These are phyloP conservation scores for Parasteatoda lunata DNA, from an alignment of 2,888 invertebrate genomes.

Conservation along the genomic window DNA sequence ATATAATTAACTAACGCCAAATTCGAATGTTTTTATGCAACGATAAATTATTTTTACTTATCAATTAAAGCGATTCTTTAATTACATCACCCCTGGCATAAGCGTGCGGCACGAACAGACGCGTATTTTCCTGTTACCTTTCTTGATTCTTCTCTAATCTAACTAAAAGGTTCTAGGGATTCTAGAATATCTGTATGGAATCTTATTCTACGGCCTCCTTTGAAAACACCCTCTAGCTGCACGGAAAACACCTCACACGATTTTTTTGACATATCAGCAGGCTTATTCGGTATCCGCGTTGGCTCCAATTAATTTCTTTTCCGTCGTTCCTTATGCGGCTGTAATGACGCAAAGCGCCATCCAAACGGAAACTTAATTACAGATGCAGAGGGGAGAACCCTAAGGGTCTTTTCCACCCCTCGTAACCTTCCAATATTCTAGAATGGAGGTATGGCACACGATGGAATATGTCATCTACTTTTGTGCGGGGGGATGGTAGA, in stretches of 20 bases:
- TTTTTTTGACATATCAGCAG: constrained; percentile 6
- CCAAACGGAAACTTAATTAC: constrained; percentile 42
- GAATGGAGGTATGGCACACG: too few relatives aligned
- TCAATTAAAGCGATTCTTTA: not conserved
- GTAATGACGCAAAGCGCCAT: constrained; percentile 7
- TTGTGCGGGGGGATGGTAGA: too few relatives aligned
- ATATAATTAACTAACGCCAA: too few relatives aligned
- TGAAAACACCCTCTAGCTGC: not conserved
- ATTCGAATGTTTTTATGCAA: too few relatives aligned
- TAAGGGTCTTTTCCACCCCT: not conserved
- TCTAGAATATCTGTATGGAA: not conserved
- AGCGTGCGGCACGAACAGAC: too few relatives aligned
- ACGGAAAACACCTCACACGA: constrained; percentile 15
- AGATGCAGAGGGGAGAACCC: not conserved
- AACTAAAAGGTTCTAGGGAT: not conserved
- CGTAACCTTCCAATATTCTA: too few relatives aligned
- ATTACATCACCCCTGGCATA: not conserved
- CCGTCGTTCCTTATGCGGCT: not conserved
- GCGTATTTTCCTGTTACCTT: not conserved
- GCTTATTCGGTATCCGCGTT: constrained; percentile 17
- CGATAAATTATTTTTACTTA: not conserved
- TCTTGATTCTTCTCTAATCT: not conserved
- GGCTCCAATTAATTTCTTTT: constrained; percentile 25
- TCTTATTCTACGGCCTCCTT: not conserved
- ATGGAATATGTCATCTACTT: too few relatives aligned